A percentile compares a stretch with the other conserved stretches of the same genome.
Conservation (phyloP, 1,140 invertebrate genomes). For the Pseudomyrmex gracilis region DNA sequence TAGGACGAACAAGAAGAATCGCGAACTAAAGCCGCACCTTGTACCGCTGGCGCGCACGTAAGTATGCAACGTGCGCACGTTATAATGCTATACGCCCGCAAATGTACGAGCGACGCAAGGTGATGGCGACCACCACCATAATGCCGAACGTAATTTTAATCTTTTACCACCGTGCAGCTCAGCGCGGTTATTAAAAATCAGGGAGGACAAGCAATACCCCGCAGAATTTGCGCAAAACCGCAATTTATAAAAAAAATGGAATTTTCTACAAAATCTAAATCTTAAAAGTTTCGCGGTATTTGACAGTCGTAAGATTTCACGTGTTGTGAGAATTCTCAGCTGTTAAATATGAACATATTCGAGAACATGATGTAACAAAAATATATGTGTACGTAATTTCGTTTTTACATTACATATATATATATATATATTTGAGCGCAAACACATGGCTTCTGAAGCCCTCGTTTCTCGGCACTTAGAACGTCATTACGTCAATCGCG, state of each 20-base stretch:
- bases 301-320: too few relatives aligned
- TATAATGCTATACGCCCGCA: constrained; percentile 80
- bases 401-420: not conserved
- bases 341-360: not conserved
- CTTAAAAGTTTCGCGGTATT: too few relatives aligned
- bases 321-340: too few relatives aligned
- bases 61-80: constrained; percentile 62
- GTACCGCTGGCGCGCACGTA: constrained; percentile 62
- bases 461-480: not conserved
- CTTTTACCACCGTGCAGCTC: constrained; percentile 39
- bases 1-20: constrained; percentile 81
- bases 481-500: constrained; percentile 1
- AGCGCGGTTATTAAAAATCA: too few relatives aligned
- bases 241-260: too few relatives aligned
- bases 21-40: constrained; percentile 82
- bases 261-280: too few relatives aligned
- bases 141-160: constrained; percentile 63
- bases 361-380: not conserved
- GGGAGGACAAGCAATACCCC: too few relatives aligned
- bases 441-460: constrained; percentile 2
- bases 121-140: constrained; percentile 82
- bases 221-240: too few relatives aligned
- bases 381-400: not conserved
- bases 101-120: constrained; percentile 77
- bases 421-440: not conserved